Percentiles rank a stretch among this genome's conserved stretches.
phyloP scores from a whole-genome alignment of 2,797 vertebrate genomes.

The Trachops cirrhosus region DNA sequence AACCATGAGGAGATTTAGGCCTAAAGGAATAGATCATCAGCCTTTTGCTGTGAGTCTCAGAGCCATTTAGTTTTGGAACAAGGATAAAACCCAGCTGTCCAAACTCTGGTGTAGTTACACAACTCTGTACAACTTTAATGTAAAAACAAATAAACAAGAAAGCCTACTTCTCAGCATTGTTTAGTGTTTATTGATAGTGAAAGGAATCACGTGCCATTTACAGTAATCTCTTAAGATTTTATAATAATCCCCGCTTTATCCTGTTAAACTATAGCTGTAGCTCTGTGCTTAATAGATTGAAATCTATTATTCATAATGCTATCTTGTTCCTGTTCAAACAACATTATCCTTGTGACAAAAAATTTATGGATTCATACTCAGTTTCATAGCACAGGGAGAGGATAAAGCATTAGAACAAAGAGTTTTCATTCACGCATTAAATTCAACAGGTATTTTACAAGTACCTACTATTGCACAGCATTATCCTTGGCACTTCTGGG shows the following conservation, averaged over 20 bases:
- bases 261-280: slow-evolving; percentile 58
- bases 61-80: neutral
- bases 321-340: slow-evolving; percentile 65
- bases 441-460: neutral
- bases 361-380: slow-evolving; percentile 47
- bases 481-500: neutral
- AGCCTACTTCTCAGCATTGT: neutral
- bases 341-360: slow-evolving; percentile 60
- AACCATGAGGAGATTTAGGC: neutral
- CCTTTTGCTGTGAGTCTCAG: neutral
- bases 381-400: slow-evolving; percentile 29
- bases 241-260: slow-evolving; percentile 70
- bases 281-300: slow-evolving; percentile 65
- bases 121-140: neutral
- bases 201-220: slow-evolving; percentile 38
- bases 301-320: slow-evolving; percentile 72
- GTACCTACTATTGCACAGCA: neutral
- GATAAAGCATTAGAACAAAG: slow-evolving; percentile 34
- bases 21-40: neutral
- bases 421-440: slow-evolving; percentile 1
- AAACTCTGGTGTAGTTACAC: neutral
- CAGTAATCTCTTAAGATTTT: slow-evolving; percentile 68
- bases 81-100: neutral
- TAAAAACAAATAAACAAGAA: slow-evolving; percentile 14
- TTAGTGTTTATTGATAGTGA: slow-evolving; percentile 43